phyloP scores from a whole-genome alignment of 2,113 vertebrate genomes.

The Nothoprocta pentlandii region DNA sequence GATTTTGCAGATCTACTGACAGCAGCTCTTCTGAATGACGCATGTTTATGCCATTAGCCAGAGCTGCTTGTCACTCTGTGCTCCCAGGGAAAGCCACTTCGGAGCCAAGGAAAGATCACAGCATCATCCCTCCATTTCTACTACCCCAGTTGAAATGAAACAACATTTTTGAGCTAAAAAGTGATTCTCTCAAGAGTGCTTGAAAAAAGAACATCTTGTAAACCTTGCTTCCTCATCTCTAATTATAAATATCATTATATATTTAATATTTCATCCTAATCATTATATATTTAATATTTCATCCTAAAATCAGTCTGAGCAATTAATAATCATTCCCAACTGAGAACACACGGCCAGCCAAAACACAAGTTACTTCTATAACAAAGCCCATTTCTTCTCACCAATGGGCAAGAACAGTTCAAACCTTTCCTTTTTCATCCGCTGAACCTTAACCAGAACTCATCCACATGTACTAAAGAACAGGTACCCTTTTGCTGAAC shows the following conservation, averaged over 20 bases:
- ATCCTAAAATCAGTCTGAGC: not conserved
- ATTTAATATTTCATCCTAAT: not conserved
- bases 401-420: not conserved
- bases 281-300: not conserved
- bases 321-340: not conserved
- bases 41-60: not conserved
- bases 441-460: not conserved
- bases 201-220: not conserved
- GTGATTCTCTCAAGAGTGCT: not conserved
- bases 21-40: not conserved
- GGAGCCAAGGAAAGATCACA: not conserved
- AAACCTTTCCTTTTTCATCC: not conserved
- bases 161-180: not conserved
- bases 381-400: not conserved
- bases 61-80: not conserved
- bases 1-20: not conserved
- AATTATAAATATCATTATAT: not conserved
- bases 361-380: not conserved
- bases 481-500: not conserved
- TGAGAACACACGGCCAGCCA: not conserved
- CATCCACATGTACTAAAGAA: not conserved
- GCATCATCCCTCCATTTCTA: not conserved
- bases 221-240: not conserved
- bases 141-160: not conserved
- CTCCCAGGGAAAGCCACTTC: not conserved